A percentile compares a stretch with the other conserved stretches of the same genome.
phyloP scores from a whole-genome alignment of 1,140 invertebrate genomes.

The Meloidogyne floridensis region DNA sequence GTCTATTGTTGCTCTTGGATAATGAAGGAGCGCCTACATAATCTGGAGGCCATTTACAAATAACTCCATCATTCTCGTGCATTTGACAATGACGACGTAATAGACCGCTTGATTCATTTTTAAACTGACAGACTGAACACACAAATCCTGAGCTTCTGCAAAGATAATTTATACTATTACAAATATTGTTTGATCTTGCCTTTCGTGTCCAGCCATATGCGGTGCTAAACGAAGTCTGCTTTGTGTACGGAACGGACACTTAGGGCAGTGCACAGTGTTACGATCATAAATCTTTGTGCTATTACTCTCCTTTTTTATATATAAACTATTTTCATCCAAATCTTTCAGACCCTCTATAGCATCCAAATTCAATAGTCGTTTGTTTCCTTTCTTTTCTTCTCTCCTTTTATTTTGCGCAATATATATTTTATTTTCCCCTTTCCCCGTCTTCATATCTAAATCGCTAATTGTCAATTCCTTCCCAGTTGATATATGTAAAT shows the following conservation, averaged over 20 bases:
- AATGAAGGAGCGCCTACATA: conserved; percentile 35
- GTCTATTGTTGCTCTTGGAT: not conserved
- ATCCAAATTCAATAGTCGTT: not conserved
- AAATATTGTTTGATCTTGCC: not conserved
- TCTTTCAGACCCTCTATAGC: not conserved
- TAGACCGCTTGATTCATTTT: conserved; percentile 39
- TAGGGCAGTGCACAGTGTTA: conserved; percentile 37
- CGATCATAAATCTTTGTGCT: conserved; percentile 21
- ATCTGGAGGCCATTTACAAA: conserved; percentile 39
- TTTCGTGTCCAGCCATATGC: conserved; percentile 41
- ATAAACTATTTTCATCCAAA: not conserved
- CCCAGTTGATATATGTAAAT: not conserved
- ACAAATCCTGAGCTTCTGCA: conserved; percentile 32
- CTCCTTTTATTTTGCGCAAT: not conserved
- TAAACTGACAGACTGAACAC: conserved; percentile 44
- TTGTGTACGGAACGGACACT: conserved; percentile 46
- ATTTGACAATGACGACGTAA: conserved; percentile 34
- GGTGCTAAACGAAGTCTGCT: conserved; percentile 37
- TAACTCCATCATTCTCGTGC: conserved; percentile 17
- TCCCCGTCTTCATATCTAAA: not conserved
- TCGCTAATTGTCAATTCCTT: not conserved
- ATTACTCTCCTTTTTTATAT: not conserved
- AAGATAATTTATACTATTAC: not conserved
- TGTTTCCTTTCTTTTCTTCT: conserved; percentile 9
- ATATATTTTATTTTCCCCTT: conserved; percentile 6